These are phyloP conservation scores for Opisthograptis luteolata DNA, from an alignment of 2,888 invertebrate species.

Conservation along the genomic window DNA sequence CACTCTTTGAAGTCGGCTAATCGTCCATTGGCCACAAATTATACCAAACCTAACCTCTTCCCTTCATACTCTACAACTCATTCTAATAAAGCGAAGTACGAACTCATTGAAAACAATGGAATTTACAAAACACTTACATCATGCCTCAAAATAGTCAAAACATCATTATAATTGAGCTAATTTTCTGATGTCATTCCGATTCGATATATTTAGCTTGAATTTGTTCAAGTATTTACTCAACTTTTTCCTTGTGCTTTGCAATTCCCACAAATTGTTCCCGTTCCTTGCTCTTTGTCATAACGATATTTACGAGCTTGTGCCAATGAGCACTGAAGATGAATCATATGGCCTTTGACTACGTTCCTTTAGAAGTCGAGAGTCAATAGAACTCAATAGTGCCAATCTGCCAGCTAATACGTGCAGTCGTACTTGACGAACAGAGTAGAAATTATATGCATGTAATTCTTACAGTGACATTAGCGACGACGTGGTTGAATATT, in stretches of 20 bases:
- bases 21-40: too few species aligned
- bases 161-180: conserved; percentile 21
- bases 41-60: too few species aligned
- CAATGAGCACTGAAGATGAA: conserved; percentile 9
- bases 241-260: conserved; percentile 12
- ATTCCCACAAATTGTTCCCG: conserved; percentile 8
- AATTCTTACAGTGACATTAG: too few species aligned
- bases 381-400: conserved; percentile 13
- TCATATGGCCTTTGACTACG: conserved; percentile 14
- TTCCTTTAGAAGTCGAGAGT: conserved; percentile 9
- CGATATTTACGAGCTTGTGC: not conserved
- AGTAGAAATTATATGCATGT: too few species aligned
- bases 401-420: conserved; percentile 1
- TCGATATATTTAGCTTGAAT: conserved; percentile 18
- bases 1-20: too few species aligned
- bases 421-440: not conserved
- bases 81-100: too few species aligned
- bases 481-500: too few species aligned
- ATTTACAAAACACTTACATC: conserved; percentile 18
- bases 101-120: too few species aligned
- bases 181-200: conserved; percentile 22
- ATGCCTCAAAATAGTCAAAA: conserved; percentile 13
- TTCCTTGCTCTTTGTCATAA: not conserved
- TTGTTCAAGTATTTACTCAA: not conserved
- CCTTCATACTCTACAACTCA: too few species aligned